phyloP scores from a whole-genome alignment of 2,113 vertebrate species.

The Pungitius pungitius region DNA sequence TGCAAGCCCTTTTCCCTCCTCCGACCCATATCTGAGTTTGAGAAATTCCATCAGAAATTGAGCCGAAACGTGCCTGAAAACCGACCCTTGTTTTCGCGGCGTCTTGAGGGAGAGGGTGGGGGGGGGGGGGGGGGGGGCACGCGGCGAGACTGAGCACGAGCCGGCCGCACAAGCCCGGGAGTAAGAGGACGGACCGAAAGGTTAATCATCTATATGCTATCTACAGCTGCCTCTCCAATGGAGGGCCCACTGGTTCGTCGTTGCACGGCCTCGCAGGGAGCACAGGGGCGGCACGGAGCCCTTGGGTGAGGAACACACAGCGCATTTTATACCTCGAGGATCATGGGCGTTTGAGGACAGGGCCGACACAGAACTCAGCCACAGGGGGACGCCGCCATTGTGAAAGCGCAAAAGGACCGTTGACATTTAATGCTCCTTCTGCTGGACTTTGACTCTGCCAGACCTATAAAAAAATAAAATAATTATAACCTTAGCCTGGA shows the following conservation, averaged over 20 bases:
- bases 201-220: slow-evolving; percentile 52
- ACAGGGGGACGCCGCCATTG: slow-evolving; percentile 1
- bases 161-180: slow-evolving; percentile 5
- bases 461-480: slow-evolving; percentile 6
- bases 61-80: slow-evolving; percentile 55
- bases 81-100: slow-evolving; percentile 52
- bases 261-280: slow-evolving; percentile 43
- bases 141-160: slow-evolving; percentile 41
- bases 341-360: slow-evolving; percentile 43
- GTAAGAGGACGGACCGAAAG: slow-evolving; percentile 37
- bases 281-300: slow-evolving; percentile 22
- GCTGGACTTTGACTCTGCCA: neutral
- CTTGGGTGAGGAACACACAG: slow-evolving; percentile 58
- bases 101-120: slow-evolving; percentile 25
- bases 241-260: slow-evolving; percentile 24
- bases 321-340: slow-evolving; percentile 46
- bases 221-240: slow-evolving; percentile 43
- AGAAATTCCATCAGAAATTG: slow-evolving; percentile 56
- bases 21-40: slow-evolving; percentile 21
- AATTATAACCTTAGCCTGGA: slow-evolving; percentile 9
- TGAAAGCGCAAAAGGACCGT: slow-evolving; percentile 5
- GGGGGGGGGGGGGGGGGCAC: neutral
- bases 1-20: slow-evolving; percentile 56
- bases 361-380: neutral
- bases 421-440: slow-evolving; percentile 17